Evolutionary conservation across 2,797 vertebrate genomes (phyloP), one percentile per base, ranked within the genome.

Genomic region (Aphelocoma californica): DNA sequence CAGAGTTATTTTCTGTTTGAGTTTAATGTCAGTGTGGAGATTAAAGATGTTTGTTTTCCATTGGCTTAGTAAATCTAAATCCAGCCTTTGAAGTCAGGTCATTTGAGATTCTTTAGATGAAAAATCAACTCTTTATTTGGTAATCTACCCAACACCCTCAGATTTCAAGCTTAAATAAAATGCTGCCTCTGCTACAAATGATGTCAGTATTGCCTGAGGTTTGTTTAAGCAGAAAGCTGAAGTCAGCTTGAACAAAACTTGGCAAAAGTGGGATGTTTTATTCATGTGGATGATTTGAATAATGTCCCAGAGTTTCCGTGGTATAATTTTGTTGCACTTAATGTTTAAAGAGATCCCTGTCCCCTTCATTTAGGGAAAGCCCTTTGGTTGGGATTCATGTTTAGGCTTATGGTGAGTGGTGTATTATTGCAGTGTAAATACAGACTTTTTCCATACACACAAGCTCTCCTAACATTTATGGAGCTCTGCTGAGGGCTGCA

Each of bases 181-280:
- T 28, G 58, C 38, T 86, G 91, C 38, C 92, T 87, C 86, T 88
- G 81, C 89, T 93, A 66, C 82, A 91, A 66, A 96, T 94, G 87
- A 96, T 96, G 92, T 94, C 81, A 90, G 10, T 72, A 47, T 92
- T 94, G 91, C 94, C 81, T 93, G 81, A 61, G 91, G 88, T 93
- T 73, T 95, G 88, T 90, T 82, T 97, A 95, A 93, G 84, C 72
- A 95, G 86, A 97, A 96, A 93, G 79, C 88, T 97, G 94, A 96
- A 93, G 95, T 97, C 97, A 97, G 77, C 92, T 95, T 80, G 86
- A 95, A 86, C 66, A 92, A 86, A 94, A 91, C 93, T 95, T 96
- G 95, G 86, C 91, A 70, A 72, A 95, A 85, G 81, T 32, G 57
- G 74, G n/a, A 74, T 91, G 88, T 92, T 96, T 95, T 88, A 94